A percentile compares a stretch with the other conserved stretches of the same genome.
phyloP scores from a whole-genome alignment of 2,888 invertebrate species.

The Rhaphigaster nebulosa region DNA sequence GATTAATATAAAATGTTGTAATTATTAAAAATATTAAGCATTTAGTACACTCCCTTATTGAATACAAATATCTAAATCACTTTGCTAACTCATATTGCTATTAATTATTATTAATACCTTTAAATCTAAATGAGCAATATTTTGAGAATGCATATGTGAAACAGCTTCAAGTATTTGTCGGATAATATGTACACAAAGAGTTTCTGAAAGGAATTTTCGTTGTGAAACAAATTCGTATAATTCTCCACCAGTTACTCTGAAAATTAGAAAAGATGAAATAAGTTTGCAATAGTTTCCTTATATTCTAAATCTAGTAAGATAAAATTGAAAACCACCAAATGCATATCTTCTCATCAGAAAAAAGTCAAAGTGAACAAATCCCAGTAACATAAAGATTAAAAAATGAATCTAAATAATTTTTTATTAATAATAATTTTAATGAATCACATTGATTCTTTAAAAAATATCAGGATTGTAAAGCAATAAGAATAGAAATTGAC shows the following conservation, averaged over 20 bases:
- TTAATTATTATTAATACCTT: constrained; percentile 69
- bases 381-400: not conserved
- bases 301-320: not conserved
- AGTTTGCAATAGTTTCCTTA: not conserved
- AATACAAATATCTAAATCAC: too few relatives aligned
- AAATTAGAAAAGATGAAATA: not conserved
- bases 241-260: constrained; percentile 75
- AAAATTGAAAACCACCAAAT: not conserved
- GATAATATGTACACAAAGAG: constrained; percentile 67
- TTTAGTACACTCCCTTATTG: too few relatives aligned
- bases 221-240: constrained; percentile 72
- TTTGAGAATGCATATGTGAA: constrained; percentile 74
- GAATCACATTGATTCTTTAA: too few relatives aligned
- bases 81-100: too few relatives aligned
- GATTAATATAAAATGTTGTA: too few relatives aligned
- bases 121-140: constrained; percentile 77
- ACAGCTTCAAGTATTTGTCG: constrained; percentile 76
- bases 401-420: not conserved
- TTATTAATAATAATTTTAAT: not conserved
- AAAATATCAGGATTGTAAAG: too few relatives aligned
- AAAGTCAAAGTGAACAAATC: not conserved
- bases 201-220: constrained; percentile 63
- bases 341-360: not conserved
- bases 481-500: too few relatives aligned
- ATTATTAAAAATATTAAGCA: too few relatives aligned